Conservation (phyloP, 2,113 vertebrate genomes). For the Podarcis raffonei region DNA sequence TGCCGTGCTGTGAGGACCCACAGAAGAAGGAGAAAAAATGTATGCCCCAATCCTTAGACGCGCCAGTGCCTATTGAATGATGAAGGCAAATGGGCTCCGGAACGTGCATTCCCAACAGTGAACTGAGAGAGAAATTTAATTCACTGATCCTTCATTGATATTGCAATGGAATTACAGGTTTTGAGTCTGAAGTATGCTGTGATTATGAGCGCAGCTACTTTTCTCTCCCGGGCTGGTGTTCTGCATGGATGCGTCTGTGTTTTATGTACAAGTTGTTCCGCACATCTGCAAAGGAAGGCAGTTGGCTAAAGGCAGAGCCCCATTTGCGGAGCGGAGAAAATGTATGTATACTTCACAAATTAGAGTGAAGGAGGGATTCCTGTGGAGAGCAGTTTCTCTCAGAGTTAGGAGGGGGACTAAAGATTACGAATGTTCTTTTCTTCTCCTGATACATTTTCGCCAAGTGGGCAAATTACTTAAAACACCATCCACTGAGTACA, state of each 20-base stretch:
- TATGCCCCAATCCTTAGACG: not conserved
- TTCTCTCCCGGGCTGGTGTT: not conserved
- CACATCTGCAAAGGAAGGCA: not conserved
- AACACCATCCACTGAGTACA: not conserved
- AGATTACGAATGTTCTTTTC: not conserved
- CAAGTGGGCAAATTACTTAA: not conserved
- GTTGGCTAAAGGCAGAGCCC: not conserved
- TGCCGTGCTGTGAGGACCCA: slow-evolving; percentile 7
- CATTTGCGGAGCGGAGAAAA: not conserved
- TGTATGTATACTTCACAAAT: not conserved
- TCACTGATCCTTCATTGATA: not conserved
- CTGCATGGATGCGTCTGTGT: not conserved
- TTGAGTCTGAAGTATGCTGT: not conserved
- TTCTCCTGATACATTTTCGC: not conserved
- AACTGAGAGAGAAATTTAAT: not conserved
- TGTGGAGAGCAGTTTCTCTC: not conserved
- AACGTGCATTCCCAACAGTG: slow-evolving; percentile 29
- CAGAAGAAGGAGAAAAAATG: too few species aligned
- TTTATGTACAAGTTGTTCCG: not conserved
- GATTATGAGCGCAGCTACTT: not conserved
- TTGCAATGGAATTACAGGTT: not conserved
- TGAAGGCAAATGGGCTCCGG: slow-evolving; percentile 38
- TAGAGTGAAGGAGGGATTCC: not conserved
- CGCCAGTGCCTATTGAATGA: slow-evolving; percentile 1
- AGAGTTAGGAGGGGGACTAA: slow-evolving; percentile 5